These are phyloP conservation scores for Crotalus tigris DNA, from an alignment of 2,113 vertebrate genomes.

Conservation along the genomic window DNA sequence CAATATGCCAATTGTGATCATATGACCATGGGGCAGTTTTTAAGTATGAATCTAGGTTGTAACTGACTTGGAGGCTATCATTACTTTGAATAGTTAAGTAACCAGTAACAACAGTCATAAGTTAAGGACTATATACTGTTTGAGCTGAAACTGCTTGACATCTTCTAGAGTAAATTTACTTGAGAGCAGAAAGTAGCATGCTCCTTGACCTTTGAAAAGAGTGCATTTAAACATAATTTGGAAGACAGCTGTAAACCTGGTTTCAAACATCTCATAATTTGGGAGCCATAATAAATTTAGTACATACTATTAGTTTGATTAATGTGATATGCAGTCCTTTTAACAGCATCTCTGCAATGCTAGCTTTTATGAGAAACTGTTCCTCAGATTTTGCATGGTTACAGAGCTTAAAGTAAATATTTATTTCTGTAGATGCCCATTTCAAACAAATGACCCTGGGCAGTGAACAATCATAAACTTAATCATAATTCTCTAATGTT, in stretches of 20 bases:
- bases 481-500: not conserved
- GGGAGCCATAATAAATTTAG: not conserved
- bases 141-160: not conserved
- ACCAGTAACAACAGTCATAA: not conserved
- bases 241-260: not conserved
- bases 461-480: not conserved
- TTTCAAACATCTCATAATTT: not conserved
- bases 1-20: not conserved
- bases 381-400: not conserved
- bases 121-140: not conserved
- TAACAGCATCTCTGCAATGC: not conserved
- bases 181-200: not conserved
- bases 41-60: not conserved
- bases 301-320: not conserved
- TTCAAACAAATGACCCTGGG: not conserved
- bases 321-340: not conserved
- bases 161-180: not conserved
- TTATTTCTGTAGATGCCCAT: not conserved
- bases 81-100: not conserved
- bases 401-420: not conserved
- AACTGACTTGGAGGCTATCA: not conserved
- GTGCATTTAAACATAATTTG: not conserved
- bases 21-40: not conserved
- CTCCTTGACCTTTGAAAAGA: not conserved
- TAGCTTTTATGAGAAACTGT: not conserved